phyloP scores from a whole-genome alignment of 1,140 invertebrate species.

The Chironomus striatipennis region DNA sequence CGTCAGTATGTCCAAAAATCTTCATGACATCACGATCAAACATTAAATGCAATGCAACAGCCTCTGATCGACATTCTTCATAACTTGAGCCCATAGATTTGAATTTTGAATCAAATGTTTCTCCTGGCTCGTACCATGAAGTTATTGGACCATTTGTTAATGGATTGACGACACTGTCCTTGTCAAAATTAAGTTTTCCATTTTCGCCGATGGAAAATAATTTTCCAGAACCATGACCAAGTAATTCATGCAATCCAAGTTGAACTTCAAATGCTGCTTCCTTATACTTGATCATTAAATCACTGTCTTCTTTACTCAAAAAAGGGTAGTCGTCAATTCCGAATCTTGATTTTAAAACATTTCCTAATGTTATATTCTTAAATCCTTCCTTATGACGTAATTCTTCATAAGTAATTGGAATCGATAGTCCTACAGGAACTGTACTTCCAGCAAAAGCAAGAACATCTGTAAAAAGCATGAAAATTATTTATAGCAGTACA shows the following conservation, averaged over 20 bases:
- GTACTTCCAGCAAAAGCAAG: constrained; percentile 83
- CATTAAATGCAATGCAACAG: constrained; percentile 79
- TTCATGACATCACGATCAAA: constrained; percentile 68
- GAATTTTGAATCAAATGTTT: constrained; percentile 89
- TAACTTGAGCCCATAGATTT: constrained; percentile 75
- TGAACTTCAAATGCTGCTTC: constrained; percentile 70
- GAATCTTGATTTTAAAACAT: constrained; percentile 82
- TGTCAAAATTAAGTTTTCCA: constrained; percentile 76
- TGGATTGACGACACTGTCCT: constrained; percentile 63
- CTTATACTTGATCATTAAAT: constrained; percentile 63
- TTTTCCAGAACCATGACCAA: constrained; percentile 95
- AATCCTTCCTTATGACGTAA: constrained; percentile 91
- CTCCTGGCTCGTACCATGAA: constrained; percentile 69
- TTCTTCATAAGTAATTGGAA: constrained; percentile 81
- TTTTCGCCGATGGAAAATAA: constrained; percentile 64
- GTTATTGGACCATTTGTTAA: constrained; percentile 56
- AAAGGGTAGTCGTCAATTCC: constrained; percentile 73
- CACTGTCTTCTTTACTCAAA: constrained; percentile 62
- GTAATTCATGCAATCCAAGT: constrained; percentile 87
- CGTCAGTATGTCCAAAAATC: constrained; percentile 76
- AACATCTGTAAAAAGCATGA: constrained; percentile 58
- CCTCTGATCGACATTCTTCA: constrained; percentile 93
- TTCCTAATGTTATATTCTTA: constrained; percentile 92
- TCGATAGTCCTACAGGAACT: constrained; percentile 92
- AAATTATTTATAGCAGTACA: too few relatives aligned